Evolutionary conservation across 2,797 vertebrate genomes (phyloP).

Genomic region (Dallia pectoralis): DNA sequence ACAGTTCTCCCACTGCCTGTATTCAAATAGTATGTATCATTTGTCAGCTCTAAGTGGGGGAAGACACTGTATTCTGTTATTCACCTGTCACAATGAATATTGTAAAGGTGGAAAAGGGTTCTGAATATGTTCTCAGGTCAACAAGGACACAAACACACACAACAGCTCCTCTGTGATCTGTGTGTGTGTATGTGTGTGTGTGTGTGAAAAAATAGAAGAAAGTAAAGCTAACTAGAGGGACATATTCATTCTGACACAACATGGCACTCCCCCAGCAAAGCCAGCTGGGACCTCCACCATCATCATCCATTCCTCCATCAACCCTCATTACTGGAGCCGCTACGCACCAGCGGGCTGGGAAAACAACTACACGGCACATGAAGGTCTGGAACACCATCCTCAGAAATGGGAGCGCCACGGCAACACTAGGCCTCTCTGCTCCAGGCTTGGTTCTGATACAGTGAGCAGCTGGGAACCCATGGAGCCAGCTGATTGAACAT

Average conservation of each 20-base stretch:
- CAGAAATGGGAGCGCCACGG: slow-evolving; percentile 20
- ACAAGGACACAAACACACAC: not conserved
- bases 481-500: slow-evolving; percentile 27
- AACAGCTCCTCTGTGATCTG: not conserved
- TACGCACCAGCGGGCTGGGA: slow-evolving; percentile 34
- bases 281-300: slow-evolving; percentile 45
- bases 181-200: not conserved
- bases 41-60: not conserved
- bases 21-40: not conserved
- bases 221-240: not conserved
- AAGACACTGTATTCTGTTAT: not conserved
- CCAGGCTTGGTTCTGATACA: slow-evolving; percentile 20
- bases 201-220: not conserved
- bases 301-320: slow-evolving; percentile 38
- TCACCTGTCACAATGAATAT: not conserved
- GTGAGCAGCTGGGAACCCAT: slow-evolving; percentile 34
- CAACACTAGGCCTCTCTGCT: slow-evolving; percentile 42
- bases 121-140: too few species aligned
- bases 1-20: not conserved
- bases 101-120: too few species aligned
- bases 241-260: slow-evolving; percentile 15
- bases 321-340: slow-evolving; percentile 42
- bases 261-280: slow-evolving; percentile 25
- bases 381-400: slow-evolving; percentile 42
- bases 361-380: slow-evolving; percentile 30